phyloP scores from a whole-genome alignment of 2,888 invertebrate species.

The Crioceris asparagi region DNA sequence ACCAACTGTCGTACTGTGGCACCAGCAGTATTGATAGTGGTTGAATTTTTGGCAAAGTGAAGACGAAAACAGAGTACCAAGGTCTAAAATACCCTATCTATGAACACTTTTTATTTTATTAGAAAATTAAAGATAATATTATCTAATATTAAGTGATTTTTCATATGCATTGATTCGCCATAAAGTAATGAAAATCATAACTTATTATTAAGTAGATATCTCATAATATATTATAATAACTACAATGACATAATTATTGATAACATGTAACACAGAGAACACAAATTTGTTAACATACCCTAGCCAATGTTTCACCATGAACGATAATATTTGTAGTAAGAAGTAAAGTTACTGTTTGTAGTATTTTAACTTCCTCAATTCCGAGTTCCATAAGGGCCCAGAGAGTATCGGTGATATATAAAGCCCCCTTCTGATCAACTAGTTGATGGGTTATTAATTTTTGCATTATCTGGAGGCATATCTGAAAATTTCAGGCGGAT shows the following conservation, averaged over 20 bases:
- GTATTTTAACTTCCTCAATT: constrained; percentile 88
- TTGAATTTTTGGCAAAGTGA: constrained; percentile 87
- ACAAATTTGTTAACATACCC: no score
- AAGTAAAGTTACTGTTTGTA: constrained; percentile 89
- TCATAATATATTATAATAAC: no score
- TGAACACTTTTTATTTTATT: not conserved
- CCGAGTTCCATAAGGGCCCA: constrained; percentile 92
- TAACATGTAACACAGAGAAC: no score
- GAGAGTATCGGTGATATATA: constrained; percentile 85
- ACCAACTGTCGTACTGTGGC: constrained; percentile 95
- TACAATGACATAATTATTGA: no score
- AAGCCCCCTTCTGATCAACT: constrained; percentile 83
- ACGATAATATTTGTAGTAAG: constrained; percentile 93
- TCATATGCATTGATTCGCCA: no score
- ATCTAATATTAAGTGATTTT: no score
- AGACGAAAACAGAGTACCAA: constrained; percentile 94
- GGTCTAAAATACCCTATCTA: constrained; percentile 59
- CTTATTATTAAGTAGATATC: no score
- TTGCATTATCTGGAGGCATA: constrained; percentile 89
- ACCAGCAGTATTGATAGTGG: constrained; percentile 94
- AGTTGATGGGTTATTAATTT: constrained; percentile 83
- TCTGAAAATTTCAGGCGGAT: constrained; percentile 43
- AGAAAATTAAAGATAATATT: no score
- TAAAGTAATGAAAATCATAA: no score
- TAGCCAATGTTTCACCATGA: constrained; percentile 87